Evolutionary conservation across 2,797 vertebrate species (phyloP), one percentile per base, ranked within the genome.

Genomic region (Morelia viridis): DNA sequence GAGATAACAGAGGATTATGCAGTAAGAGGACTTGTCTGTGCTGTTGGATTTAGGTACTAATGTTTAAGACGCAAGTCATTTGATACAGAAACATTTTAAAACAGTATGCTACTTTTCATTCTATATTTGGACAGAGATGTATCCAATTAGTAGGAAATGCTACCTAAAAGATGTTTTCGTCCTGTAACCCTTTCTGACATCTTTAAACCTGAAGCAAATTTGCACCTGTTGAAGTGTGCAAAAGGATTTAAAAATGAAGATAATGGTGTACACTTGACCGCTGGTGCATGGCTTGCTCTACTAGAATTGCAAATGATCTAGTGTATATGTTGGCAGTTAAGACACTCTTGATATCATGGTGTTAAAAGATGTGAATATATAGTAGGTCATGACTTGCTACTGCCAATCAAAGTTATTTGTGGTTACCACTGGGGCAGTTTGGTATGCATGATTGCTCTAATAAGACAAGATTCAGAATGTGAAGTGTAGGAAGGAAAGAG

Each of bases 221-320:
- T 95, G 31, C 64, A 94, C 91, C 85, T 85, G 68, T 93, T 96
- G 64, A 94, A 88, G 90, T 95, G 65, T 90, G 92, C 93, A 84
- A 94, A 91, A 94, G 50, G 84, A 91, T 93, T 95, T 95, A 88
- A 91, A 94, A 92, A 65, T 91, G 89, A 87, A 95, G 95, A 65
- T 91, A 94, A 85, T 94, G 68, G 68, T 64, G 87, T 95, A 95
- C 12, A 93, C 94, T 95, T 95, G 94, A 95, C 95, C 85, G 80
- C 61, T 89, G 28, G 71, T 91, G 71, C 85, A 94, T 71, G 84
- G 93, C 76, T 28, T 28, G 57, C 56, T 94, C 89, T 93, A 89
- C 53, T 95, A 90, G 90, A 96, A 94, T 94, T 96, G 86, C 90
- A 95, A 94, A 96, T 95, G 2, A 93, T 94, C 93, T 93, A 94